Conservation (phyloP, 2,113 vertebrate species). For the Greenwoodochromis staneri region DNA sequence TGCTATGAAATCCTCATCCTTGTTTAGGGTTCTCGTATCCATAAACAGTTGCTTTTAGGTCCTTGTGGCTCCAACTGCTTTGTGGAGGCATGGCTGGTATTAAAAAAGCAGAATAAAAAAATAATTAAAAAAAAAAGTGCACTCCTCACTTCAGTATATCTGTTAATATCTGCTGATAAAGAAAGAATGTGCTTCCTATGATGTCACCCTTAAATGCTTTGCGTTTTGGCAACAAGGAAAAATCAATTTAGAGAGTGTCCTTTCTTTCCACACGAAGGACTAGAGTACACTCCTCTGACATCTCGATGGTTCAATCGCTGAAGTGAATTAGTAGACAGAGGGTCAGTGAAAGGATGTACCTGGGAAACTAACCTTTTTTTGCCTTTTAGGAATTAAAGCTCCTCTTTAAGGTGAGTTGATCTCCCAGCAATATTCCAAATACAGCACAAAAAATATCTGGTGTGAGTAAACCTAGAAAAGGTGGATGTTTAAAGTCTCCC, state of each 20-base stretch:
- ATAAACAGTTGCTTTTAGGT: neutral
- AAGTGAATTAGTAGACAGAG: slow-evolving; percentile 6
- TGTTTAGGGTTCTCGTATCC: neutral
- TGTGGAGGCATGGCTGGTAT: neutral
- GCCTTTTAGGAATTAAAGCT: neutral
- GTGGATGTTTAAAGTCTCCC: neutral
- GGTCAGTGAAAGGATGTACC: neutral
- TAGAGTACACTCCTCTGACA: slow-evolving; percentile 26
- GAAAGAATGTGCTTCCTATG: neutral
- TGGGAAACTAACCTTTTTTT: neutral
- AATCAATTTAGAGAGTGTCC: slow-evolving; percentile 47
- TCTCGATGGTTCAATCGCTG: slow-evolving; percentile 27
- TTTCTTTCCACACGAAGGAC: slow-evolving; percentile 24
- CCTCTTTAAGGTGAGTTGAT: neutral
- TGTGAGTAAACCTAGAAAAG: neutral
- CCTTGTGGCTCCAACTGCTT: neutral
- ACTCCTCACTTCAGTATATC: neutral
- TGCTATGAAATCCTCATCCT: neutral
- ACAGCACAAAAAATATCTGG: neutral
- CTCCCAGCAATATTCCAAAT: neutral
- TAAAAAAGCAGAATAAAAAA: neutral
- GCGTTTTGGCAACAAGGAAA: slow-evolving; percentile 20
- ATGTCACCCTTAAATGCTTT: slow-evolving; percentile 13
- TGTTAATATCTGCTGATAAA: neutral
- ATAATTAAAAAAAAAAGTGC: neutral